A percentile compares a stretch with the other conserved stretches of the same genome.
Conservation (phyloP, 2,797 vertebrate genomes). For the Ceyx erithaca region DNA sequence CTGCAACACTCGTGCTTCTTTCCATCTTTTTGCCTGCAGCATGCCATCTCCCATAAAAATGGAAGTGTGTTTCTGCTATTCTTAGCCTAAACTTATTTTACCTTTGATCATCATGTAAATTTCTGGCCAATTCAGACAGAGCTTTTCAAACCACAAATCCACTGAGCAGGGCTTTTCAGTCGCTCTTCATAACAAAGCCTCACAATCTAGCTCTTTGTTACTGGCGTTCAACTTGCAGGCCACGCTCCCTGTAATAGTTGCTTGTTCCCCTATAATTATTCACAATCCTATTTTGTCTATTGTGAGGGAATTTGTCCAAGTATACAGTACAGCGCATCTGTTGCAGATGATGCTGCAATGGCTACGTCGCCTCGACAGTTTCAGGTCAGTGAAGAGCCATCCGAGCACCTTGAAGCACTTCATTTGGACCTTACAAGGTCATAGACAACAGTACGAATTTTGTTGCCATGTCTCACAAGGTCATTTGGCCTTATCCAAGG, state of each 20-base stretch:
- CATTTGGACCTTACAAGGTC: not conserved
- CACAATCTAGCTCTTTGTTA: constrained; percentile 60
- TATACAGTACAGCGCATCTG: not conserved
- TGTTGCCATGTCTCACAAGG: accelerated
- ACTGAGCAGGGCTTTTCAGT: constrained; percentile 23
- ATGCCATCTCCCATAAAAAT: not conserved
- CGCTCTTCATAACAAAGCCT: constrained; percentile 37
- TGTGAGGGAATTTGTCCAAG: not conserved
- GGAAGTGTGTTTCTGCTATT: not conserved
- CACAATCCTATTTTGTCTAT: constrained; percentile 5
- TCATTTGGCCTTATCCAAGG: not conserved
- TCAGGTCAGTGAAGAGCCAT: not conserved
- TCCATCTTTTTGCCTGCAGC: not conserved
- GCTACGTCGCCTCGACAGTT: not conserved
- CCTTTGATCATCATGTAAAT: constrained; percentile 66
- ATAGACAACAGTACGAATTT: not conserved
- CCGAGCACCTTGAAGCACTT: not conserved
- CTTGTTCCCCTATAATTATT: constrained; percentile 51
- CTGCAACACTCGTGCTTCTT: not conserved
- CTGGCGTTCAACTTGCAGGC: constrained; percentile 25
- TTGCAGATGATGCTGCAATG: not conserved
- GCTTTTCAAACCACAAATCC: constrained; percentile 45
- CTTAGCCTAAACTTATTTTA: constrained; percentile 33
- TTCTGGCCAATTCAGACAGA: constrained; percentile 49
- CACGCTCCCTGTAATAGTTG: not conserved